A percentile compares a stretch with the other conserved stretches of the same genome.
phyloP scores from a whole-genome alignment of 2,888 invertebrate genomes.

The Synanthedon myopaeformis region DNA sequence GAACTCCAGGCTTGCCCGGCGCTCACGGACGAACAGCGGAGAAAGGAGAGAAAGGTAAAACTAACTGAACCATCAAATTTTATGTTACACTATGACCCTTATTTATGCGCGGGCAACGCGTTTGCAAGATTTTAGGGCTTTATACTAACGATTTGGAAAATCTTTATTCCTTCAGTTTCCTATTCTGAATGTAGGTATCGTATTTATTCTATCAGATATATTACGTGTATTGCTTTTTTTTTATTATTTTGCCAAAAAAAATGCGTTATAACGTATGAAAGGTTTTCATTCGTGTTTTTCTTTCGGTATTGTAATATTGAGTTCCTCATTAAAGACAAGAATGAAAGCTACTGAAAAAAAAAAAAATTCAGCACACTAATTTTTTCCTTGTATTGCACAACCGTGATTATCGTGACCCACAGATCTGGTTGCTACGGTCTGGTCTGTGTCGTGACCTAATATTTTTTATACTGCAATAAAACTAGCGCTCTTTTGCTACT shows the following conservation, averaged over 20 bases:
- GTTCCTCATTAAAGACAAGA: no score
- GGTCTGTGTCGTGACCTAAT: no score
- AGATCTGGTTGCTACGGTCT: no score
- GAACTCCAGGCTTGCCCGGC: slow-evolving; percentile 73
- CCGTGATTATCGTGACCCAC: no score
- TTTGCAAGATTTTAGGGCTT: slow-evolving; percentile 58
- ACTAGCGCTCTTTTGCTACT: no score
- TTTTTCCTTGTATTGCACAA: no score
- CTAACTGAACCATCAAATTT: slow-evolving; percentile 66
- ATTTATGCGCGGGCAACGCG: slow-evolving; percentile 55
- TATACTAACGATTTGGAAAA: slow-evolving; percentile 60
- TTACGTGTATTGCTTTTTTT: background rate
- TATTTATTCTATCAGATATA: background rate
- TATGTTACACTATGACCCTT: slow-evolving; percentile 62
- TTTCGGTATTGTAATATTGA: no score
- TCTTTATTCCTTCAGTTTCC: slow-evolving; percentile 51
- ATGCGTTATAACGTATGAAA: no score
- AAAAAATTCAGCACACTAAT: no score
- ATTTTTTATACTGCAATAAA: no score
- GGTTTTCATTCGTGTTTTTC: no score
- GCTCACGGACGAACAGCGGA: slow-evolving; percentile 73
- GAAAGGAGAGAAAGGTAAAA: slow-evolving; percentile 80
- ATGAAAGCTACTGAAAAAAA: no score
- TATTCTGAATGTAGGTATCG: background rate
- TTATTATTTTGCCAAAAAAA: background rate